phyloP scores from a whole-genome alignment of 2,888 invertebrate genomes.

The Sturmia bella region DNA sequence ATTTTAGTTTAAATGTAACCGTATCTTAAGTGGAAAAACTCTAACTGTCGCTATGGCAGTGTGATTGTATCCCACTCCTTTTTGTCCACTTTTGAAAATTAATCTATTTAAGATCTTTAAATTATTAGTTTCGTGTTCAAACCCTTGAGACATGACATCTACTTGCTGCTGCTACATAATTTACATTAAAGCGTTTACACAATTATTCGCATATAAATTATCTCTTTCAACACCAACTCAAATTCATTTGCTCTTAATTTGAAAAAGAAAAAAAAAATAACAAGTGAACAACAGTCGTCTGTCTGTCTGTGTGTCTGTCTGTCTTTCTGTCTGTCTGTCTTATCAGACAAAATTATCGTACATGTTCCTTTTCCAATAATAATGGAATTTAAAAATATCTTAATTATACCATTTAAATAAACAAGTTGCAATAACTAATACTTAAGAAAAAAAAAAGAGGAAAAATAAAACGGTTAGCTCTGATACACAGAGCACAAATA shows the following conservation, averaged over 20 bases:
- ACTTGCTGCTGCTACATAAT: not conserved
- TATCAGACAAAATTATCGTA: conserved; percentile 47
- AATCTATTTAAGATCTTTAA: no score
- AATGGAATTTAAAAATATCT: conserved; percentile 61
- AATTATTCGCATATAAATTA: conserved; percentile 11
- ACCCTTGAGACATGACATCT: no score
- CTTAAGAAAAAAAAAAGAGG: no score
- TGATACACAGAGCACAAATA: not conserved
- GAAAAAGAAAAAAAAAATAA: conserved; percentile 26
- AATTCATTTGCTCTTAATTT: conserved; percentile 36
- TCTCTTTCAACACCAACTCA: conserved; percentile 31
- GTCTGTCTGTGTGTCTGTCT: no score
- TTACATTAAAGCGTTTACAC: conserved; percentile 3
- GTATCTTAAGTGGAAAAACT: no score
- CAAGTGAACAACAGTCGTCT: conserved; percentile 27
- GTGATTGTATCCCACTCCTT: no score
- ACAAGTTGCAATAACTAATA: conserved; percentile 40
- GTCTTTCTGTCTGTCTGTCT: no score
- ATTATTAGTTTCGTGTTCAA: not conserved
- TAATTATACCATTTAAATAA: conserved; percentile 58
- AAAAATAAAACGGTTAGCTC: conserved; percentile 23
- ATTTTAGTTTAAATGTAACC: no score
- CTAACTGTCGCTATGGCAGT: no score
- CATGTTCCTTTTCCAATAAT: conserved; percentile 20
- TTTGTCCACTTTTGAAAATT: no score